phyloP scores from a whole-genome alignment of 2,888 invertebrate species.

The Dugesia japonica region DNA sequence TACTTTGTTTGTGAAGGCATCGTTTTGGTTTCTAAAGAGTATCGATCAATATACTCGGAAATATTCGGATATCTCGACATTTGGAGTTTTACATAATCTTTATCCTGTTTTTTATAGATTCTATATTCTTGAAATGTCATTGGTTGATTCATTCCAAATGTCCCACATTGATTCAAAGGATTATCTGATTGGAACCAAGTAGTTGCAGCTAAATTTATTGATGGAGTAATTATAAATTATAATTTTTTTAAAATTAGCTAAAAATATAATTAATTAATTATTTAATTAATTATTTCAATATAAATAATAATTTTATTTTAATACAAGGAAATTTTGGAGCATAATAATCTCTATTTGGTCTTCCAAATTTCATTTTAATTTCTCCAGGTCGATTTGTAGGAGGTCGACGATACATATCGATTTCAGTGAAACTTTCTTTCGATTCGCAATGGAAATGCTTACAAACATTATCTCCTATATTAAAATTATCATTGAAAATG shows the following conservation, averaged over 20 bases:
- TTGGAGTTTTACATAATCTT: background rate
- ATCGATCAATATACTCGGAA: background rate
- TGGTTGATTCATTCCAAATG: background rate
- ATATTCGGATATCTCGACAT: background rate
- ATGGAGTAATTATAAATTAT: no score
- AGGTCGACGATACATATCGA: conserved; percentile 44
- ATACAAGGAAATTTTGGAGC: conserved; percentile 44
- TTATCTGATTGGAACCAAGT: background rate
- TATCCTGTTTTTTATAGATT: background rate
- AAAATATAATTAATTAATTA: no score
- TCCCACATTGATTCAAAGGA: background rate
- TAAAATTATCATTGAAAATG: background rate
- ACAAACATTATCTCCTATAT: conserved; percentile 40
- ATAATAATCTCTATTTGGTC: conserved; percentile 46
- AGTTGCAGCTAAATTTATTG: background rate
- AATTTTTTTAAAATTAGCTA: no score
- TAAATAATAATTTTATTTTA: no score
- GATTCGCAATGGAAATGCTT: conserved; percentile 44
- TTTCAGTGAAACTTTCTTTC: conserved; percentile 41
- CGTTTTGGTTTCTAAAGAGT: background rate
- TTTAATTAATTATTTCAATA: no score
- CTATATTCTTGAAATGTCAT: background rate
- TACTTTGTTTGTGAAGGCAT: background rate
- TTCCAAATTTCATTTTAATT: conserved; percentile 43
- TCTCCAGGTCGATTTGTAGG: conserved; percentile 43